Base-by-base conservation (phyloP, 1,140 invertebrate species). In the Pachypeltis micranthus region DNA sequence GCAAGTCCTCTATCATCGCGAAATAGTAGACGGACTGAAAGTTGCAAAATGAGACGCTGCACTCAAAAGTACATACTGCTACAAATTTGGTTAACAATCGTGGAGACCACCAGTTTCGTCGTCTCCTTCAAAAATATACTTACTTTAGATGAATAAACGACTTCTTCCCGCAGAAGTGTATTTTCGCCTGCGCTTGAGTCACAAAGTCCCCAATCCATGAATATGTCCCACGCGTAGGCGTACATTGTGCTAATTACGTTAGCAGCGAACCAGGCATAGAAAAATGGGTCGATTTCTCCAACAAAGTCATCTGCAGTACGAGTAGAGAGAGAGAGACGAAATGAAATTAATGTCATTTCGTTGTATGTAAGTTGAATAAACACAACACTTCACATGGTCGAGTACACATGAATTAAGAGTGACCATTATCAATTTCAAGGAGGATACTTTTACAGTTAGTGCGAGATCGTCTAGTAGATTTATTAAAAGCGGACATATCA, bases 141-240 rank as follows among this genome's bases (percentile, higher is more conserved):
- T 66, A 77, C 76, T 26, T 70, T 80, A n/a, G 84, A 85, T 23
- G 84, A 85, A 70, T 88, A 89, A 3, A 89, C 86, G 44, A 87
- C 83, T 74, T 90, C 86, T 72, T 90, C 87, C 16, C 87, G 73
- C 0, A 90, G 76, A 69, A 88, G 84, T 66, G 76, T 82, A 74
- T 94, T 93, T 75, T 96, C 89, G 25, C 86, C 84, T 14, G 90
- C 85, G 61, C 85, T 85, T 63, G 83, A 85, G 72, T 95, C 93
- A 65, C 97, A 86, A n/a, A 98, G 77, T 12, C 96, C 95, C 95
- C 95, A 98, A 81, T 98, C 95, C 91, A 98, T 94, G 75, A 92
- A 93, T 2, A 98, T 85, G 73, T 98, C 95, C 95, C 95, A 98
- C 0, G 86, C 86, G 69, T 91, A 91, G 0, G 90, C 86, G 72